A percentile compares a stretch with the other conserved stretches of the same genome.
phyloP scores from a whole-genome alignment of 2,797 vertebrate species.

The Peromyscus eremicus region DNA sequence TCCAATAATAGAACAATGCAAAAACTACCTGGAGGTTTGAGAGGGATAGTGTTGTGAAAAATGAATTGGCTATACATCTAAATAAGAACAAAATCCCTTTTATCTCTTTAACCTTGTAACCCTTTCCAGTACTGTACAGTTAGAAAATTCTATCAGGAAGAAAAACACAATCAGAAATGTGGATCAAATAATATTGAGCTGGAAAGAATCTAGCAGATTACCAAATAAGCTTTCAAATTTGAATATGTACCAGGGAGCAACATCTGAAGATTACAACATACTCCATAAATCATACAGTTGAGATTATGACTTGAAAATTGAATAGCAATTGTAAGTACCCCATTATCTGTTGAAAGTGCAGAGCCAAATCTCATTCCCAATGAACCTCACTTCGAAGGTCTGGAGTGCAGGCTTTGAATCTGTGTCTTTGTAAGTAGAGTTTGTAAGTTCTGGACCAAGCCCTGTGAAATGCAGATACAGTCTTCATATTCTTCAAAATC shows the following conservation, averaged over 20 bases:
- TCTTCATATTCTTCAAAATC: not conserved
- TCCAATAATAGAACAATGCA: constrained; percentile 25
- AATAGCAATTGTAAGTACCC: not conserved
- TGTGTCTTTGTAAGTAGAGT: not conserved
- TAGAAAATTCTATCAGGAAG: not conserved
- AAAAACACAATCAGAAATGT: not conserved
- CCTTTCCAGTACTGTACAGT: not conserved
- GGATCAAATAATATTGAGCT: not conserved
- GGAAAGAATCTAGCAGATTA: not conserved
- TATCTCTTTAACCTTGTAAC: not conserved
- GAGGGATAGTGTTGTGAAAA: not conserved
- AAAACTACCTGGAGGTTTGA: constrained; percentile 36
- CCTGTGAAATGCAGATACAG: not conserved
- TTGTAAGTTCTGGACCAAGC: not conserved
- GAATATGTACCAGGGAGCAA: not conserved
- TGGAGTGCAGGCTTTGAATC: not conserved
- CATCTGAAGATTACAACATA: not conserved
- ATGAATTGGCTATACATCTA: not conserved
- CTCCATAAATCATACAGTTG: not conserved
- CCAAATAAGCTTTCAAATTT: not conserved
- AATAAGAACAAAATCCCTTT: not conserved
- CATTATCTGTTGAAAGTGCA: not conserved
- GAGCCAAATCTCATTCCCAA: not conserved
- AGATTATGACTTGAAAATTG: not conserved
- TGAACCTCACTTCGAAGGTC: not conserved